These are phyloP conservation scores for Electrophaes corylata DNA, from an alignment of 2,888 invertebrate species.

Conservation along the genomic window DNA sequence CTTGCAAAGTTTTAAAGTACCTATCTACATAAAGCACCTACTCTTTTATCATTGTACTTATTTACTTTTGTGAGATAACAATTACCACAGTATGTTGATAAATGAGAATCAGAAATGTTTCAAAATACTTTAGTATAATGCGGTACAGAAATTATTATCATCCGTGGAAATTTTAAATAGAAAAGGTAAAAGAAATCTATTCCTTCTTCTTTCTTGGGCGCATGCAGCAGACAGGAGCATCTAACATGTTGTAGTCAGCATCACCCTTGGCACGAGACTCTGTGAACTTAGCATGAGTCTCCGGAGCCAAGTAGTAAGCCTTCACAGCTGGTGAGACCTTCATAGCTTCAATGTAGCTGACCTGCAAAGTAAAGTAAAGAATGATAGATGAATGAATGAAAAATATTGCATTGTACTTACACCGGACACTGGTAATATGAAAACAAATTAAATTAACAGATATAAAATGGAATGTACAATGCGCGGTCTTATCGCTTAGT, in stretches of 20 bases:
- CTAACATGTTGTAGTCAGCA: slow-evolving; percentile 88
- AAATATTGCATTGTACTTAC: too few relatives aligned
- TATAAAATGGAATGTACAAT: too few relatives aligned
- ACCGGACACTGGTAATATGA: too few relatives aligned
- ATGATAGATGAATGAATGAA: not conserved
- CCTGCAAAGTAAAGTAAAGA: slow-evolving; percentile 43
- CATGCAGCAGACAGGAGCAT: slow-evolving; percentile 74
- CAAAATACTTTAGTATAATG: slow-evolving; percentile 13
- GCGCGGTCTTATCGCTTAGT: too few relatives aligned
- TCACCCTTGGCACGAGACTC: slow-evolving; percentile 86
- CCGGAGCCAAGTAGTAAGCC: slow-evolving; percentile 86
- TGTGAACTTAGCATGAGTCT: slow-evolving; percentile 89
- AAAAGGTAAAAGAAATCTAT: slow-evolving; percentile 37
- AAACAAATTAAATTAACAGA: too few relatives aligned
- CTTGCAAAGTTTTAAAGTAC: too few relatives aligned
- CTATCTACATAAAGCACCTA: not conserved
- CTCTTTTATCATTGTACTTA: not conserved
- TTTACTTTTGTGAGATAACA: not conserved
- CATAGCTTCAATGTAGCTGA: slow-evolving; percentile 88
- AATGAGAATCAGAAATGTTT: slow-evolving; percentile 11
- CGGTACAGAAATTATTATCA: not conserved
- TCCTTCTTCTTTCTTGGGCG: slow-evolving; percentile 80
- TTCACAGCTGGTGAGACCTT: slow-evolving; percentile 88
- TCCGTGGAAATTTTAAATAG: slow-evolving; percentile 6
- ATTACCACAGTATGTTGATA: slow-evolving; percentile 1